Conservation (phyloP, 1,140 invertebrate species). For the Holcopasites calliopsidis region DNA sequence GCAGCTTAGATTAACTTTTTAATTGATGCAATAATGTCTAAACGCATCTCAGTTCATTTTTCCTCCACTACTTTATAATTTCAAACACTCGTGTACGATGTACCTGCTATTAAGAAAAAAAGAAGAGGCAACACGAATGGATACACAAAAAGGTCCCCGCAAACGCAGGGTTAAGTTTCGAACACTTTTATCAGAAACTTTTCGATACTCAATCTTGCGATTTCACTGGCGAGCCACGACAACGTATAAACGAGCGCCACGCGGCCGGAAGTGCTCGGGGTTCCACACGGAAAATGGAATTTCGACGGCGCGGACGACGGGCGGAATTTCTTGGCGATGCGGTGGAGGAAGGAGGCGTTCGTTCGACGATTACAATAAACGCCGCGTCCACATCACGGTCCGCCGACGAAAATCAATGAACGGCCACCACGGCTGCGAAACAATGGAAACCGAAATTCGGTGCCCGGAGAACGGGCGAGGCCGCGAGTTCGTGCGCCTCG, state of each 20-base stretch:
- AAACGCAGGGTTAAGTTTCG: too few relatives aligned
- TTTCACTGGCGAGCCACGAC: too few relatives aligned
- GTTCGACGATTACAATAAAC: constrained; percentile 46
- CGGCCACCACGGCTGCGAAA: constrained; percentile 33
- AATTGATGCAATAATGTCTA: too few relatives aligned
- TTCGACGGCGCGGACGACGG: constrained; percentile 7
- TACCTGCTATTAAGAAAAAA: too few relatives aligned
- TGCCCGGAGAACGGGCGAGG: neutral
- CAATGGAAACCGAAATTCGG: constrained; percentile 42
- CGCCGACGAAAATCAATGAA: constrained; percentile 43
- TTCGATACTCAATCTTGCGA: too few relatives aligned
- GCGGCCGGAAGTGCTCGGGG: constrained; percentile 1
- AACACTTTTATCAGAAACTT: too few relatives aligned
- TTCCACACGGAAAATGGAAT: constrained; percentile 42
- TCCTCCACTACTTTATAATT: too few relatives aligned
- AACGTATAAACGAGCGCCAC: constrained; percentile 10
- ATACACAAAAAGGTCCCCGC: too few relatives aligned
- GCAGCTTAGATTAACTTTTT: too few relatives aligned
- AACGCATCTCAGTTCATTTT: too few relatives aligned
- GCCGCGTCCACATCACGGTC: constrained; percentile 43
- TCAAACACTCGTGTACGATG: too few relatives aligned
- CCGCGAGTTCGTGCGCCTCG: neutral
- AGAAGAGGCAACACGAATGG: too few relatives aligned
- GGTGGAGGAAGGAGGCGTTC: constrained; percentile 8
- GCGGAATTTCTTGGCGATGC: constrained; percentile 26